Base-by-base conservation (phyloP, 2,888 invertebrate genomes). In the Siphonodentalium dalli region DNA sequence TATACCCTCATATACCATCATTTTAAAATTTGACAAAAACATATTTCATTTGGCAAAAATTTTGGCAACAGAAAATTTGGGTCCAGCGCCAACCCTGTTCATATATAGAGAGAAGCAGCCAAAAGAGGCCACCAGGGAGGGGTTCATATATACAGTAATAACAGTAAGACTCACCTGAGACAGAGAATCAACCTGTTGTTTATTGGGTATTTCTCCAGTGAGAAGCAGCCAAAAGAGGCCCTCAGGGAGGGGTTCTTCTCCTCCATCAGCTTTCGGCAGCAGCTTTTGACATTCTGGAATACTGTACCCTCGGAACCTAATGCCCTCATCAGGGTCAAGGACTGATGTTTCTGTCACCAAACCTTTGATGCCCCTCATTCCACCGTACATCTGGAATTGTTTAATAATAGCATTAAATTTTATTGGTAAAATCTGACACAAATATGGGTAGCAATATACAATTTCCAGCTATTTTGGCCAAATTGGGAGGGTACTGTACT, bases 311-410 rank as follows among this genome's bases (percentile, higher is more conserved):
- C 96, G 89, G 87, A 96, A 97, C 61, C 93, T 86, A 83, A 97
- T 96, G 63, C 96, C 96, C 82, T 96, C 95, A 61, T 96, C 94
- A 1, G 95, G 88, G 80, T 97, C 96, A 66, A 96, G 85, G 27
- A 95, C 93, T 13, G 95, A 96, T 1, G 96, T 94, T 83, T 96
- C 96, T 84, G 93, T 93, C 2, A 96, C 92, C 56, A 97, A 85
- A 63, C 93, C 94, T 81, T 93, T 93, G 84, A 96, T 94, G 31
- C 94, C 93, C 75, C 96, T 86, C 96, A 96, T 97, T 44, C 96
- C 96, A 69, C 95, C 94, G 84, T 96, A 87, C 72, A 86, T 83
- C 86, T 86, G 63, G 7, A 58, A 58, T 39, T 3, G 35, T 26
- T 18, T n/a, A n/a, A n/a, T n/a, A n/a, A n/a, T n/a, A n/a, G n/a